Base-by-base conservation (phyloP, 2,113 vertebrate species). In the Pao palembangensis region DNA sequence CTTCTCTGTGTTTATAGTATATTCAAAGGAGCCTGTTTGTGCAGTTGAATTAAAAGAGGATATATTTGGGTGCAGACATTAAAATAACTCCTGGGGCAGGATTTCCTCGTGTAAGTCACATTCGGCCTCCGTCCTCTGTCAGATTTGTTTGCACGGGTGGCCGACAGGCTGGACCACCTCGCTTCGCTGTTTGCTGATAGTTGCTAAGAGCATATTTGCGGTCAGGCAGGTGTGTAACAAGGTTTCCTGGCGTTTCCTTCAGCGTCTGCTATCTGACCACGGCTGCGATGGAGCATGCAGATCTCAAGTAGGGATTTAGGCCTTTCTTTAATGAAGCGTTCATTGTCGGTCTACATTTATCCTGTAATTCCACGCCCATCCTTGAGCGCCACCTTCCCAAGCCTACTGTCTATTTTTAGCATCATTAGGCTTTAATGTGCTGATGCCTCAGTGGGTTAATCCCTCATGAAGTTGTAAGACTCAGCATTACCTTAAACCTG, bases 191-290 rank as follows among this genome's bases (percentile, higher is more conserved):
- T 54, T 51, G 61, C 64, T 61, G 61, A 63, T 74, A 53, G 56
- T 20, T 44, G 47, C 50, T 54, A 41, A 55, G 25, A 58, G 71
- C 23, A 59, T 67, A 62, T 67, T 64, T 71, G 60, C 47, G 55
- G n/a, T 47, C 34, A 79, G 55, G 58, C 58, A 51, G 44, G 62
- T 71, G 71, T 79, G 71, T 66, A 70, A 76, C 68, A 51, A 14
- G 61, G 51, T 65, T 77, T 63, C 60, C 64, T 61, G 41, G 15
- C 75, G 25, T 23, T 23, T 23, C 21, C 25, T 28, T 64, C 58
- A 67, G 51, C 13, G 47, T 56, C 54, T 58, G 20, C 44, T 66
- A 63, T 61, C 57, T 61, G 1, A 11, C 17, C n/a, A 70, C 21
- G 28, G 55, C 50, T 50, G 48, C 55, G 14, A 15, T 47, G 43